These are phyloP conservation scores for Pangasianodon hypophthalmus DNA, from an alignment of 2,113 vertebrate species.

Conservation along the genomic window DNA sequence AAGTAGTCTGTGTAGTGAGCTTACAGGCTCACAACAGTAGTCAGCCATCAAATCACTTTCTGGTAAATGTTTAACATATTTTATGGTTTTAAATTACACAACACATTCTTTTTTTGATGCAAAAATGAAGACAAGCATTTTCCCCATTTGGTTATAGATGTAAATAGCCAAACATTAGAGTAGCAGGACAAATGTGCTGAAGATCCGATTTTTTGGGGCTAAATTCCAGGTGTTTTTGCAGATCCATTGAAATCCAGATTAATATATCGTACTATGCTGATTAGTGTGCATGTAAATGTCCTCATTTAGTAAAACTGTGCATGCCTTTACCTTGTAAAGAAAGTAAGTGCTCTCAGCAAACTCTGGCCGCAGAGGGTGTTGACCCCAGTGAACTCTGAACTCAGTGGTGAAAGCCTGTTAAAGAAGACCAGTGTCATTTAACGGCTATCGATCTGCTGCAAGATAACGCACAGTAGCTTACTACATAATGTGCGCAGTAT, in stretches of 20 bases:
- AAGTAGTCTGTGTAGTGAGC: neutral
- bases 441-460: neutral
- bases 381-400: conserved; percentile 98
- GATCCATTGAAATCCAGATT: neutral
- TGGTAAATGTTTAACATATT: neutral
- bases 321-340: conserved; percentile 85
- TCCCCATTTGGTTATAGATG: neutral
- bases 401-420: conserved; percentile 96
- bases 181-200: neutral
- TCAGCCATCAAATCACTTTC: neutral
- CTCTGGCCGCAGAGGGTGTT: conserved; percentile 95
- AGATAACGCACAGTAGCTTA: neutral
- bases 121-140: neutral
- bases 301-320: neutral
- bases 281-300: neutral
- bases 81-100: neutral
- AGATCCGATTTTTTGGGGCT: neutral
- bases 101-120: neutral
- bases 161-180: neutral
- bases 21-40: neutral
- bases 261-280: neutral
- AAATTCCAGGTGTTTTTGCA: neutral
- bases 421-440: neutral
- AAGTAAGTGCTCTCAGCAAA: conserved; percentile 99
- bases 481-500: too few relatives aligned